Evolutionary conservation across 2,888 invertebrate genomes (phyloP), one percentile per base, ranked within the genome.

Genomic region (Thumatha senex): DNA sequence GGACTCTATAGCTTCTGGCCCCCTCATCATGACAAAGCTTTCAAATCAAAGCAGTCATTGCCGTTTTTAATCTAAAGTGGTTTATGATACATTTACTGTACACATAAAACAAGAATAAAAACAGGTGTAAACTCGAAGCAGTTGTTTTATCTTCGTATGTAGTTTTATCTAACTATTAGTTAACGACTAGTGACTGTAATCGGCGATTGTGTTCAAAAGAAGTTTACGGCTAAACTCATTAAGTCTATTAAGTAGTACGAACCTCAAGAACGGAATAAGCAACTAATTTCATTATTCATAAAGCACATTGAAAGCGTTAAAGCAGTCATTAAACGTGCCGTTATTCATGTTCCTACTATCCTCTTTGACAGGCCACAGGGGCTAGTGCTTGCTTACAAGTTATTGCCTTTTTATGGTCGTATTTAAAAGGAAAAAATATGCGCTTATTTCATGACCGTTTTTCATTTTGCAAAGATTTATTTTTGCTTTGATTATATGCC

Each of bases 231-330:
- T 64, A 63, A 80, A 83, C 80, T 86, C 82, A 82, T 75, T 81
- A 84, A 82, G 74, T 81, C 82, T 80, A 86, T 88, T 87, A 89
- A 85, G 78, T 82, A 79, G 80, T 82, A 84, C 84, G 80, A 81
- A 85, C 84, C 82, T 86, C 78, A 78, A 86, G 84, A 86, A 86
- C 79, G 84, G 81, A 85, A 89, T 86, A 84, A 89, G 86, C 85
- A 83, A 84, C 89, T 89, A 89, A 91, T 90, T 91, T 89, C 78
- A 89, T 91, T 91, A 91, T 91, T 89, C 90, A 89, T 89, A 90
- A 89, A 88, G 87, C 87, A 88, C 86, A 90, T 91, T 89, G 85
- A 80, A 89, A 86, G 86, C 90, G 89, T 81, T 87, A 89, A 89
- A 84, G 89, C 84, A 86, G 84, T 91, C 89, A 88, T 91, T 91